Base-by-base conservation (phyloP, 1,140 invertebrate species). In the Drosophila nasuta region DNA sequence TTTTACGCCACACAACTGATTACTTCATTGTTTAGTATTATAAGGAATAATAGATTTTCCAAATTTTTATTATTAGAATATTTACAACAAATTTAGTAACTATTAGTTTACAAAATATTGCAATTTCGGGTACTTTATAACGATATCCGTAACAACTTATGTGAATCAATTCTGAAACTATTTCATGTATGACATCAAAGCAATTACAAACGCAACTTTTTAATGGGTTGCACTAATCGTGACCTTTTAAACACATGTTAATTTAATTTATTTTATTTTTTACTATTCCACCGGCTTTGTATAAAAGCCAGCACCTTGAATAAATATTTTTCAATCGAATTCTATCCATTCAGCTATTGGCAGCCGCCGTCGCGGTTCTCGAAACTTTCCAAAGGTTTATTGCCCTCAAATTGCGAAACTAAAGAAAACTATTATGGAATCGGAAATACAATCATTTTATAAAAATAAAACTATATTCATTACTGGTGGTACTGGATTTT, bases 401-500 rank as follows among this genome's bases (percentile, higher is more conserved):
- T 38, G 11, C 41, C 5, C 41, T n/a, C 3, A n/a, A 41, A 10
- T 41, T 11, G 3, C 20, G 11, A 52, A n/a, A 38, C 35, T 38
- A 8, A 33, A 51, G 52, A 43, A 46, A 33, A 33, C 30, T 38
- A 38, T 38, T 3, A 80, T 80, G 79, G 79, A 72, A 30, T 38
- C 35, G 0, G 51, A 60, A 15, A 81, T 81, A 7, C 54, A 60
- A 33, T 25, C 20, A 10, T 81, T 81, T 35, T 81, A 77, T 13
- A 81, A 58, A 17, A 69, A 81, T n/a, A 81, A 81, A 38, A 74
- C 70, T 1, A 6, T 81, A 7, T 77, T 81, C 20, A 11, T 81
- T 8, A 77, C 79, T 2, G 79, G 79, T 1, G 79, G 45, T 5
- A 81, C 59, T 4, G 79, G 79, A 66, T 81, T 77, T 54, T n/a